Base-by-base conservation (phyloP, 2,797 vertebrate species). In the Gymnoscopelus microlampas region DNA sequence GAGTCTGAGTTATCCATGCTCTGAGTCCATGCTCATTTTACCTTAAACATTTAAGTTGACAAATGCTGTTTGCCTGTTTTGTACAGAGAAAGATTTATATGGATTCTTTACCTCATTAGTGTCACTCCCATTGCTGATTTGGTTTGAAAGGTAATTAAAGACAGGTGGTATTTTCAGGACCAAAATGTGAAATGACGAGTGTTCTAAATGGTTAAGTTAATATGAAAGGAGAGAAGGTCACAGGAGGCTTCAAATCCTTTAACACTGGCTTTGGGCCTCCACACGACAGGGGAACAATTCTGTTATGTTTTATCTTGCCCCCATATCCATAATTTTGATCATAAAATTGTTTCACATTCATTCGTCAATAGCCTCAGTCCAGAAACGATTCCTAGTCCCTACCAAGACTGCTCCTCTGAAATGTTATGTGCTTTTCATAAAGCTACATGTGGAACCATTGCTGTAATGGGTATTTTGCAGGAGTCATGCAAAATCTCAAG, bases 141-240 rank as follows among this genome's bases (percentile, higher is more conserved):
- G 69, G 71, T 73, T 44, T 67, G 63, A 84, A 73, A 72, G 66
- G 65, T 76, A 66, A 84, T 77, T 83, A 82, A 81, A 84, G 66
- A 83, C 81, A 68, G 70, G 62, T 69, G 57, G 78, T 83, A 70
- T 85, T 78, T 71, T 83, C 78, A 87, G 90, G 89, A 90, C 89
- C 91, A 92, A 90, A 91, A 81, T 65, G 62, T 53, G 74, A 73
- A 76, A 69, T 80, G 50, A 74, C 76, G 68, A 71, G 68, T 79
- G 66, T 87, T 79, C 61, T 86, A 70, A 74, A 53, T 13, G 50
- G 23, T 69, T 77, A 80, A 48, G 61, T 73, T 58, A 68, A 73
- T 78, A 74, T 64, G 50, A 63, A 59, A 47, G 14, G 6, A 48
- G 6, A 48, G 1, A 32, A 8, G 23, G 12, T 56, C 26, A 53